phyloP scores from a whole-genome alignment of 2,888 invertebrate genomes.

The Hyposoter didymator region DNA sequence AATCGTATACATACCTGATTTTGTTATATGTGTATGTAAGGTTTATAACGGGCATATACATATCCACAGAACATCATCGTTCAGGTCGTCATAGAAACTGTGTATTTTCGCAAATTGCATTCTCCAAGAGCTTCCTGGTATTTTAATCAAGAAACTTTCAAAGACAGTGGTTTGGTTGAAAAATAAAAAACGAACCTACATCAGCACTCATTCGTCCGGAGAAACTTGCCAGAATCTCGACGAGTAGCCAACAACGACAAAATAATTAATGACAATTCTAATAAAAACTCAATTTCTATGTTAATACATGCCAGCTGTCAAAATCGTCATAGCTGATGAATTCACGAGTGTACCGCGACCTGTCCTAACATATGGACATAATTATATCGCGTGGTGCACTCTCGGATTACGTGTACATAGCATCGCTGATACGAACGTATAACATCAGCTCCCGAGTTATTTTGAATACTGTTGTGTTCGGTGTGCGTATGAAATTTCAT shows the following conservation, averaged over 20 bases:
- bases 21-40: not conserved
- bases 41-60: not conserved
- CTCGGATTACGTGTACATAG: conserved; percentile 29
- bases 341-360: conserved; percentile 44
- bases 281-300: not conserved
- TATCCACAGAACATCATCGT: conserved; percentile 48
- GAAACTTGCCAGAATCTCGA: not conserved
- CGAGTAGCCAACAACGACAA: not conserved
- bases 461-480: not conserved
- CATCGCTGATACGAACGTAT: not conserved
- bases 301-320: conserved; percentile 6
- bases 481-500: not conserved
- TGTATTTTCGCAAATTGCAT: conserved; percentile 66
- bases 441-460: conserved; percentile 1
- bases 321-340: conserved; percentile 3
- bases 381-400: conserved; percentile 22
- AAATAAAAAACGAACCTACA: not conserved
- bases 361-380: conserved; percentile 43
- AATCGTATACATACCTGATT: not conserved
- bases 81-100: conserved; percentile 74
- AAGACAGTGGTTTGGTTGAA: not conserved
- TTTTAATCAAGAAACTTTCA: not conserved
- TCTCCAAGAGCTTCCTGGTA: not conserved
- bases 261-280: not conserved
- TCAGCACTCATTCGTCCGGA: not conserved